A percentile compares a stretch with the other conserved stretches of the same genome.
Evolutionary conservation across 2,113 vertebrate species (phyloP).

Genomic region (Suricata suricatta): DNA sequence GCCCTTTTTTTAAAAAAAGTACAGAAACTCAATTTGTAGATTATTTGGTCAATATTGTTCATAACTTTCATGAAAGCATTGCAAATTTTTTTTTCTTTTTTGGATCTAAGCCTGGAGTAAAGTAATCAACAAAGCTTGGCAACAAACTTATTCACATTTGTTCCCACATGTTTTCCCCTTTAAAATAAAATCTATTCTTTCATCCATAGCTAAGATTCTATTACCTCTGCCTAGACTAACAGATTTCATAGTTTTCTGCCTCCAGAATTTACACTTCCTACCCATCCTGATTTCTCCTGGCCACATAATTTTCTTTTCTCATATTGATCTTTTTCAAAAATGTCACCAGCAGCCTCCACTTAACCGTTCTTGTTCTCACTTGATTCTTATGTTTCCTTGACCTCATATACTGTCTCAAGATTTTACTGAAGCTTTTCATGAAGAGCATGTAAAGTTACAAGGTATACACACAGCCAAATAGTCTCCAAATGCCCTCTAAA

Average conservation of each 20-base stretch:
- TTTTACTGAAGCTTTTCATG: neutral
- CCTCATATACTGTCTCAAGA: neutral
- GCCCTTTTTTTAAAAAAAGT: neutral
- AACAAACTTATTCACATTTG: conserved; percentile 32
- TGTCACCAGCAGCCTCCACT: neutral
- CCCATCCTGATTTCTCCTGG: neutral
- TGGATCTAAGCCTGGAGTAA: neutral
- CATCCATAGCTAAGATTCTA: neutral
- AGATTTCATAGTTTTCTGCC: neutral
- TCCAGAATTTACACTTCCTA: neutral
- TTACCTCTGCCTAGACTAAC: neutral
- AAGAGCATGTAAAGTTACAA: neutral
- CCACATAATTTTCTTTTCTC: neutral
- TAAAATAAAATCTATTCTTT: neutral
- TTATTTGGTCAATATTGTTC: neutral
- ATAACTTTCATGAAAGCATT: neutral
- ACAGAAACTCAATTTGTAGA: neutral
- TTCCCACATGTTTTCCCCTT: neutral
- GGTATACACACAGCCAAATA: neutral
- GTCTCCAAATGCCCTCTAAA: neutral
- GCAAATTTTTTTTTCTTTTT: neutral
- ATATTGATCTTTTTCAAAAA: neutral
- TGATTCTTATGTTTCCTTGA: neutral
- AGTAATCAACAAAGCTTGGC: neutral
- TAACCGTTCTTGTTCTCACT: neutral